Evolutionary conservation across 2,888 invertebrate species (phyloP), one percentile per base, ranked within the genome.

Genomic region (Epicampocera succincta): DNA sequence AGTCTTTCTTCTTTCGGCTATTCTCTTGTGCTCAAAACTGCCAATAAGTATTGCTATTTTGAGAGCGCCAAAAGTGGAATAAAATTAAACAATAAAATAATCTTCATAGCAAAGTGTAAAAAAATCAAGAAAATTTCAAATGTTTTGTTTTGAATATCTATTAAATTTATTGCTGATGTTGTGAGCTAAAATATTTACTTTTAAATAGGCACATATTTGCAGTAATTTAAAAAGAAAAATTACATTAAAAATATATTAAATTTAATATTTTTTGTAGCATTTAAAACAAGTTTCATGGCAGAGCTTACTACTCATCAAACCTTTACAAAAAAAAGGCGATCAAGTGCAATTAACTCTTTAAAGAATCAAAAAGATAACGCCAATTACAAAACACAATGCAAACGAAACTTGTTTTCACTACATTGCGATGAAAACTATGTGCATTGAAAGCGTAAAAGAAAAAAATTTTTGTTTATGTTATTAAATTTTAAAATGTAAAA

Each of bases 321-420:
- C 78, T 73, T 69, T 52, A 61, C 4, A 76, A 72, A 76, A 44
- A 40, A 60, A 68, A 66, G 65, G 56, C 48, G 72, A 60, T 68
- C 61, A 81, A 81, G 81, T 81, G 81, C 81, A 81, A 81, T 81
- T 81, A 81, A 73, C 48, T 68, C n/a, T 52, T 68, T 72, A 73
- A 72, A 44, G 79, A 76, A 84, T 61, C 76, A 81, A 84, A 84
- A 85, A 85, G 33, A 69, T 50, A 44, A 44, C n/a, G 25, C 21
- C 13, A 44, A 21, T 42, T 40, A 54, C 12, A 40, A 66, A 65
- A 65, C 42, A 44, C 19, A 12, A 40, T 48, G 12, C n/a, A 44
- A 54, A 63, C 56, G 11, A 52, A 61, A 54, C 66, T 42, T 29
- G 17, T 3, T 21, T 21, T 52, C 21, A 29, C 42, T 6, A 29